Evolutionary conservation across 1,140 invertebrate species (phyloP).

Genomic region (Goniozus legneri): DNA sequence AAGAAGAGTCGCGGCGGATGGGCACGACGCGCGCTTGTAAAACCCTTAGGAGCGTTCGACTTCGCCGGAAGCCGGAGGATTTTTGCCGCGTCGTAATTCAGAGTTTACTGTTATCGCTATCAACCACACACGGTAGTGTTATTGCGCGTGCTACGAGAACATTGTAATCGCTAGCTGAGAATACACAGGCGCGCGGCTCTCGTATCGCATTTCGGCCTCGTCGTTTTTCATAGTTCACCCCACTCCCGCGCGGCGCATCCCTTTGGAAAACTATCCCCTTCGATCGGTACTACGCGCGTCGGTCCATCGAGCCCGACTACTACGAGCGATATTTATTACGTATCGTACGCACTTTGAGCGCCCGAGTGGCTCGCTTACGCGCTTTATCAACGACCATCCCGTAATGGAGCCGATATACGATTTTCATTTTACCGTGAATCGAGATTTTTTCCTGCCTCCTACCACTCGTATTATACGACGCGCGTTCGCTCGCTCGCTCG

Average conservation of each 20-base stretch:
- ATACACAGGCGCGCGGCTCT: no score
- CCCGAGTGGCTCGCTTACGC: no score
- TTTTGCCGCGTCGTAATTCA: not conserved
- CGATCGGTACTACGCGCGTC: not conserved
- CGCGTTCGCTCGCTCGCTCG: no score
- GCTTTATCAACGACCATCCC: no score
- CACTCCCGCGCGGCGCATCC: not conserved
- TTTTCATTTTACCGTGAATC: no score
- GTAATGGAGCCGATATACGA: no score
- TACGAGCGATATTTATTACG: not conserved
- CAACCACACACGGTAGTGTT: not conserved
- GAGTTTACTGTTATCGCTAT: not conserved
- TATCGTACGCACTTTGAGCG: not conserved
- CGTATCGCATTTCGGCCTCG: not conserved
- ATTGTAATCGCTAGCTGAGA: not conserved
- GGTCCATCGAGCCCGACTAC: not conserved
- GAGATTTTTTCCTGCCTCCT: no score
- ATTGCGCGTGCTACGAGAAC: not conserved
- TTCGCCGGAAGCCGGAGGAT: not conserved
- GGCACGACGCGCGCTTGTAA: conserved; percentile 3
- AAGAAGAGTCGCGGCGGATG: not conserved
- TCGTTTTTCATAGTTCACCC: not conserved
- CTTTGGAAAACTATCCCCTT: not conserved
- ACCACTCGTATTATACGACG: no score
- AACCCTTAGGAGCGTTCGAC: conserved; percentile 2